Base-by-base conservation (phyloP, 2,888 invertebrate genomes). In the Melanophora roralis region DNA sequence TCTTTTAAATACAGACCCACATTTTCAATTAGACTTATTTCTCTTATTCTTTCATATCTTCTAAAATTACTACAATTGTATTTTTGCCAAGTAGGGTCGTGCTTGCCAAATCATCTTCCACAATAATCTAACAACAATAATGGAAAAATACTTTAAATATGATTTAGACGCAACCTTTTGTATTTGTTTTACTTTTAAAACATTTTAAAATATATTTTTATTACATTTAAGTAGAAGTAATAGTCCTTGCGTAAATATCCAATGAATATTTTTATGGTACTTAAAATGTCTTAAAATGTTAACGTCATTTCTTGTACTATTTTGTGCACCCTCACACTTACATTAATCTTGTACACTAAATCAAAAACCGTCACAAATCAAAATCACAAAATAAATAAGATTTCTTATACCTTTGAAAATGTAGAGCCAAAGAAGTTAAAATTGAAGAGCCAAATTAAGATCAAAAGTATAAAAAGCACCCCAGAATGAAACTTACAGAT, bases 11-110 rank as follows among this genome's bases (percentile, higher is more conserved):
- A 21, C 47, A 59, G 67, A n/a, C n/a, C n/a, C n/a, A n/a, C n/a
- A n/a, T 53, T 27, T 65, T 51, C 51, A 43, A 32, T 60, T 67
- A 74, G 67, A 67, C 74, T 16, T 11, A 27, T 19, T 53, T 23
- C 43, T 12, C 19, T 19, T 32, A 43, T 64, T 27, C 14, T n/a
- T 45, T 5, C 3, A 12, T 38, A 16, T 47, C 38, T 34, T 40
- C n/a, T n/a, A n/a, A n/a, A n/a, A n/a, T 34, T 53, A 16, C 14
- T 14, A 12, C 8, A n/a, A 14, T 38, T 47, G 12, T 2, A 12
- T 40, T 65, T 27, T 11, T 27, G 27, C 1, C 55, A 73, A 55
- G 9, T 19, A 19, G 69, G 21, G 12, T 32, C 8, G 21, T n/a
- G 27, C 5, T 40, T 12, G 23, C 21, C 12, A 43, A 47, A 23